Evolutionary conservation across 2,888 invertebrate genomes (phyloP).

Genomic region (Leptinotarsa haldemani): DNA sequence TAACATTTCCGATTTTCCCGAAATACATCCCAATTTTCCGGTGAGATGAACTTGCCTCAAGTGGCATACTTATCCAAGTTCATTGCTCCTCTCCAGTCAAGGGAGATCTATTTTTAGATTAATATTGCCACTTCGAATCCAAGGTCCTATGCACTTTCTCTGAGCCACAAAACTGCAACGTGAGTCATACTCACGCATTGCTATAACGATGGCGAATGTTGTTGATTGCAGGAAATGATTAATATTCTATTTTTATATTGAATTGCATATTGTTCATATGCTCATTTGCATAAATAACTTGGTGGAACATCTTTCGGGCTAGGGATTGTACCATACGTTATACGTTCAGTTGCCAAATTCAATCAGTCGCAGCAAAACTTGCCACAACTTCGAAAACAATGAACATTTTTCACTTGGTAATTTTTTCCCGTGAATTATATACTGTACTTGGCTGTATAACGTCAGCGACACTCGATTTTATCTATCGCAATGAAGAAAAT

Average conservation of each 20-base stretch:
- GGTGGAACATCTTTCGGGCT: neutral
- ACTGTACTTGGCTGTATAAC: too few relatives aligned
- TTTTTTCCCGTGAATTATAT: too few relatives aligned
- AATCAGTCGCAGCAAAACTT: too few relatives aligned
- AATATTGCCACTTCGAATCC: slow-evolving; percentile 10
- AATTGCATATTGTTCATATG: neutral
- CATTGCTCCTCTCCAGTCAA: slow-evolving; percentile 38
- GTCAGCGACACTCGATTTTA: too few relatives aligned
- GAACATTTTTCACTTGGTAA: too few relatives aligned
- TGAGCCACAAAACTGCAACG: slow-evolving; percentile 7
- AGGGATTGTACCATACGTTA: neutral
- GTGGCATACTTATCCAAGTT: slow-evolving; percentile 47
- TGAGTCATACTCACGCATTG: neutral
- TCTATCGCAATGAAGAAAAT: too few relatives aligned
- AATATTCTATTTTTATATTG: slow-evolving; percentile 4
- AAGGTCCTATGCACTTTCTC: slow-evolving; percentile 17
- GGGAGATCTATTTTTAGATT: slow-evolving; percentile 41
- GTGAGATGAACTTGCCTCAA: slow-evolving; percentile 27
- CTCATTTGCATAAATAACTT: neutral
- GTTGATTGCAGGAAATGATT: slow-evolving; percentile 9
- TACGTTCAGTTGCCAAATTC: too few relatives aligned
- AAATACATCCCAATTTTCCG: slow-evolving; percentile 26
- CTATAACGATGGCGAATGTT: neutral
- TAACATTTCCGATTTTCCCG: slow-evolving; percentile 6
- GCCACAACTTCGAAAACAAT: too few relatives aligned